Percentiles rank a stretch among this genome's conserved stretches.
These are phyloP conservation scores for Myotis pilosus DNA, from an alignment of 2,797 vertebrate species.

Conservation along the genomic window DNA sequence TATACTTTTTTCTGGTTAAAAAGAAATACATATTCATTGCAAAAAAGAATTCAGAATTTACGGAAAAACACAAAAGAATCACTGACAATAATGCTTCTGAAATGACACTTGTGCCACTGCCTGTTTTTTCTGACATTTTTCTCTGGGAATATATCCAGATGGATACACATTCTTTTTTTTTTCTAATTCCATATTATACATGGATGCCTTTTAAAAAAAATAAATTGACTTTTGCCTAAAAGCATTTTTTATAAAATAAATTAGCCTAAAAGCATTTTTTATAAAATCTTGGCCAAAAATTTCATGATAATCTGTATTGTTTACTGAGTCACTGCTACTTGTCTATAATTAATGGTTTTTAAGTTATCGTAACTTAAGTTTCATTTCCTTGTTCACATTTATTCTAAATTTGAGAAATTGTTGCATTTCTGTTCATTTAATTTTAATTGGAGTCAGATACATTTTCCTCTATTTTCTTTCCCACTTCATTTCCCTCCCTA, in stretches of 20 bases:
- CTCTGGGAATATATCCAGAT: neutral
- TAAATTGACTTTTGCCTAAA: slow-evolving; percentile 2
- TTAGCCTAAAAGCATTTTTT: slow-evolving; percentile 11
- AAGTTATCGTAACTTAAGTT: neutral
- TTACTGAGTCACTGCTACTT: slow-evolving; percentile 23
- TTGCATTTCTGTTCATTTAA: slow-evolving; percentile 39
- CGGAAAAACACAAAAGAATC: neutral
- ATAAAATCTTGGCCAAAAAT: neutral
- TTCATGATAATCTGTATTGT: slow-evolving; percentile 10
- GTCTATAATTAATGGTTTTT: neutral
- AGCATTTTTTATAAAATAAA: neutral
- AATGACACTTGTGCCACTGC: neutral
- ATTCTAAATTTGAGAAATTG: slow-evolving; percentile 28
- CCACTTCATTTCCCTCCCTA: neutral
- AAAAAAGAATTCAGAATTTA: neutral
- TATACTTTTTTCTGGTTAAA: slow-evolving; percentile 20
- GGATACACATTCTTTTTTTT: neutral
- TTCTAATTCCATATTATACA: neutral
- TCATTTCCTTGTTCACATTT: slow-evolving; percentile 38
- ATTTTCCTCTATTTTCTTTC: slow-evolving; percentile 7
- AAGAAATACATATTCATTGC: slow-evolving; percentile 11
- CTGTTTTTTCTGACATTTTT: neutral
- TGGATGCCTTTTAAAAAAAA: neutral
- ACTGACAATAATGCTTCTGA: neutral
- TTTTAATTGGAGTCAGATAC: slow-evolving; percentile 20